Percentiles rank a stretch among this genome's conserved stretches.
Evolutionary conservation across 2,888 invertebrate species (phyloP).

Genomic region (Stegophylla sp.): DNA sequence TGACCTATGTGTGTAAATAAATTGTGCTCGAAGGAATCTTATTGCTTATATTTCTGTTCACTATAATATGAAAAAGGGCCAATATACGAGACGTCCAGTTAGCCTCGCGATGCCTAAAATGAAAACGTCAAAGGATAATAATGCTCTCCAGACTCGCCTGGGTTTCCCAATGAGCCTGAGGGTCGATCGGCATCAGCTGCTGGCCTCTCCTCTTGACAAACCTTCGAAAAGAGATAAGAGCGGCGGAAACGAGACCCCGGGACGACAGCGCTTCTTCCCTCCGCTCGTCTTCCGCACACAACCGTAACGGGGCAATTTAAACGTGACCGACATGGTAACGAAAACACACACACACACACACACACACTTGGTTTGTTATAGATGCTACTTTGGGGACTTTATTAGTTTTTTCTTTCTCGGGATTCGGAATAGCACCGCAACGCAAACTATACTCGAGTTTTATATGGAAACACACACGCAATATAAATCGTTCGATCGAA

Average conservation of each 20-base stretch:
- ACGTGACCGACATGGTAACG: slow-evolving; percentile 45
- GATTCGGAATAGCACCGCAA: not conserved
- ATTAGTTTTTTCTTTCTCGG: slow-evolving; percentile 22
- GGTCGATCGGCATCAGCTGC: slow-evolving; percentile 6
- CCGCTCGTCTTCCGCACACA: not conserved
- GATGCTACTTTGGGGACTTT: slow-evolving; percentile 21
- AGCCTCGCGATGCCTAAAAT: slow-evolving; percentile 2
- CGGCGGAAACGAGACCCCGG: not conserved
- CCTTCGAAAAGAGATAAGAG: not conserved
- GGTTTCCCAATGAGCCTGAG: not conserved
- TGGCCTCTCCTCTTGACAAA: slow-evolving; percentile 23
- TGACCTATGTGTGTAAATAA: too few relatives aligned
- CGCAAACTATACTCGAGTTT: not conserved
- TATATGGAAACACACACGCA: not conserved
- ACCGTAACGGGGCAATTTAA: not conserved
- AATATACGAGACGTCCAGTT: not conserved
- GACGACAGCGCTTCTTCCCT: not conserved
- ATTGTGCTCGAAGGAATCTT: not conserved
- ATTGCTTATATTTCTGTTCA: not conserved
- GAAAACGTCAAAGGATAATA: slow-evolving; percentile 30
- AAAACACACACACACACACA: slow-evolving; percentile 6
- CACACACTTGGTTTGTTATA: slow-evolving; percentile 17
- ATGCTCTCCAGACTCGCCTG: not conserved
- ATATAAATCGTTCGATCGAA: not conserved
- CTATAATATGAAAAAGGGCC: slow-evolving; percentile 1